Base-by-base conservation (phyloP, 2,797 vertebrate genomes). In the Cirrhinus molitorella region DNA sequence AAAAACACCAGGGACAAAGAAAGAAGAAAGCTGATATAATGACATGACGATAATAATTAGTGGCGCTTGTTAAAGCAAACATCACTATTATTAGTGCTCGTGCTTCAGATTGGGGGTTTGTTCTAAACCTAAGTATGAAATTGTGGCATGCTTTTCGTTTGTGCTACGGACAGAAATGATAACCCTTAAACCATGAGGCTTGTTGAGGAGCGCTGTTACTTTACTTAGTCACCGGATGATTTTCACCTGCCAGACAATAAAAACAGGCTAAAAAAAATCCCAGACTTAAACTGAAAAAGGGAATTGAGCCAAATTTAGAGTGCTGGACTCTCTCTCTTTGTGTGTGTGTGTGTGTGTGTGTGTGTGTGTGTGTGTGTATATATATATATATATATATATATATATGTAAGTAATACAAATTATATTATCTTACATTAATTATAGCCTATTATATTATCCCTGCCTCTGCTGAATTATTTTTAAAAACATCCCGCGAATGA, bases 41-140 rank as follows among this genome's bases (percentile, higher is more conserved):
- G 55, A 61, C 47, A 55, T 84, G 81, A 81, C 21, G 55, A 81
- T 61, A 80, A 85, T 80, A 68, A 43, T 81, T 73, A 65, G 76
- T 51, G 51, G 45, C 13, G 28, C 68, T 74, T 81, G 67, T 43
- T 49, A 65, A 81, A 28, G 65, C 66, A 71, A 70, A 77, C 75
- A 31, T 77, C 16, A 47, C 57, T 63, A 79, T 67, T 79, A 67
- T 67, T 40, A 53, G 43, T 53, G 47, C 63, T 37, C 4, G 23
- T 23, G 37, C 63, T 67, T 37, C 28, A 19, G 63, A 67, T 55
- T 67, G 31, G 28, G 61, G 28, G 61, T 68, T 66, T 67, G 75
- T 78, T 45, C 16, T 34, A 37, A 67, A 79, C 21, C 63, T 67
- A 55, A 67, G 21, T 53, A 61, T 68, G 21, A 68, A 25, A 63